Evolutionary conservation across 2,888 invertebrate species (phyloP).

Genomic region (Leucozona laternaria): DNA sequence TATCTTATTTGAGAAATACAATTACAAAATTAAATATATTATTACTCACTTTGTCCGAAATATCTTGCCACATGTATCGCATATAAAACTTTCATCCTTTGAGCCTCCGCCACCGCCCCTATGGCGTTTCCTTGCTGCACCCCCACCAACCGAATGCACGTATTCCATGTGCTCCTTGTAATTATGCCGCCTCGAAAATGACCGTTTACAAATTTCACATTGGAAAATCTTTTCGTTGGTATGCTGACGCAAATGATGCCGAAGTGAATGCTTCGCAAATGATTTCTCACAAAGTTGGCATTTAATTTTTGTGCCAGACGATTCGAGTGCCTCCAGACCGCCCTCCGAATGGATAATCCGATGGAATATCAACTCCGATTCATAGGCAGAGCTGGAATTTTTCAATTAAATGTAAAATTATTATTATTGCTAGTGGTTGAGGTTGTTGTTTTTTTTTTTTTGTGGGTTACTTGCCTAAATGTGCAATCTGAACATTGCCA

Average conservation of each 20-base stretch:
- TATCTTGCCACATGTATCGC: conserved; percentile 84
- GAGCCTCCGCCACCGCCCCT: conserved; percentile 25
- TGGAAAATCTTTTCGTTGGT: conserved; percentile 89
- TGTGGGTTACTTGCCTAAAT: conserved; percentile 76
- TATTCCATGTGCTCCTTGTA: conserved; percentile 86
- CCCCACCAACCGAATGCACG: conserved; percentile 83
- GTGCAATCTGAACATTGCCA: conserved; percentile 79
- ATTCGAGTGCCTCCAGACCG: conserved; percentile 77
- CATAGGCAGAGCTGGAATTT: conserved; percentile 84
- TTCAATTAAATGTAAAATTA: conserved; percentile 49
- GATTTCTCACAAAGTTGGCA: conserved; percentile 89
- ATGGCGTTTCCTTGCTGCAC: conserved; percentile 26
- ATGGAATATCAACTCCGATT: conserved; percentile 90
- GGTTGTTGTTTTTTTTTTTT: neutral
- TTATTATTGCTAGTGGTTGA: neutral
- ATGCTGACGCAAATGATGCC: conserved; percentile 89
- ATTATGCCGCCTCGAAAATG: conserved; percentile 88
- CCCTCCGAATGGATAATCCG: conserved; percentile 86
- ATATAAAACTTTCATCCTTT: conserved; percentile 76
- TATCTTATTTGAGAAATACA: neutral
- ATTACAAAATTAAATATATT: neutral
- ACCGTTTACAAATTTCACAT: conserved; percentile 87
- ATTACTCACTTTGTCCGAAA: conserved; percentile 84
- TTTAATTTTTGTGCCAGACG: conserved; percentile 80
- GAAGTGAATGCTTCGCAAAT: conserved; percentile 88